Conservation (phyloP, 1,140 invertebrate genomes). For the Drosophila baimaii region DNA sequence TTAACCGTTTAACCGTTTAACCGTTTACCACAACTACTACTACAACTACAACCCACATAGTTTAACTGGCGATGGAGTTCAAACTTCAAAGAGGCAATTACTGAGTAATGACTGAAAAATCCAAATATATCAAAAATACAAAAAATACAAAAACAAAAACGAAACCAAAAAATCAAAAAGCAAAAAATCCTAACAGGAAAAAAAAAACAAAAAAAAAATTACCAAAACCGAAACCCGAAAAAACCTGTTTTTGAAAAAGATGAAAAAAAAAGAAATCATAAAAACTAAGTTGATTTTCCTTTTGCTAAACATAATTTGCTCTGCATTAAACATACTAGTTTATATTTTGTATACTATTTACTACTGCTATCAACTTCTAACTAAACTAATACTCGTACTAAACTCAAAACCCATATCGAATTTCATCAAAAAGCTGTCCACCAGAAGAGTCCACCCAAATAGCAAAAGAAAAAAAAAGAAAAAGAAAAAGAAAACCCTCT, state of each 20-base stretch:
- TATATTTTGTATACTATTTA: conserved; percentile 81
- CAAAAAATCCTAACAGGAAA: conserved; percentile 43
- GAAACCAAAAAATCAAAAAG: conserved; percentile 16
- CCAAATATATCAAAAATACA: conserved; percentile 57
- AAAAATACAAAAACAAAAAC: conserved; percentile 31
- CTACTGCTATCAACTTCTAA: conserved; percentile 78
- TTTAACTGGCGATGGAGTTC: conserved; percentile 97
- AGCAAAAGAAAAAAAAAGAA: not conserved
- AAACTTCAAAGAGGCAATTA: conserved; percentile 97
- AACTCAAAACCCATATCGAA: conserved; percentile 63
- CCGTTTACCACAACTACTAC: conserved; percentile 38
- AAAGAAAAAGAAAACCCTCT: not conserved
- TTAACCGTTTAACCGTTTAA: conserved; percentile 23
- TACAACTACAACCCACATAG: conserved; percentile 86
- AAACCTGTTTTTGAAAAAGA: conserved; percentile 37
- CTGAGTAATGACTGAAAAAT: conserved; percentile 87
- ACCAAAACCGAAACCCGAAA: conserved; percentile 46
- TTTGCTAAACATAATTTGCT: conserved; percentile 82
- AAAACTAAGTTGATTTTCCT: conserved; percentile 63
- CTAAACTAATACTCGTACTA: conserved; percentile 67
- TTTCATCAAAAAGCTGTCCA: conserved; percentile 53
- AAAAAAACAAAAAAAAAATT: conserved; percentile 33
- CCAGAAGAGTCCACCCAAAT: conserved; percentile 30
- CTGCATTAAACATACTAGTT: conserved; percentile 79
- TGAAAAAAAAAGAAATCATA: conserved; percentile 26